Percentiles rank a stretch among this genome's conserved stretches.
These are phyloP conservation scores for Galeopterus variegatus DNA, from an alignment of 2,113 vertebrate genomes.

Conservation along the genomic window DNA sequence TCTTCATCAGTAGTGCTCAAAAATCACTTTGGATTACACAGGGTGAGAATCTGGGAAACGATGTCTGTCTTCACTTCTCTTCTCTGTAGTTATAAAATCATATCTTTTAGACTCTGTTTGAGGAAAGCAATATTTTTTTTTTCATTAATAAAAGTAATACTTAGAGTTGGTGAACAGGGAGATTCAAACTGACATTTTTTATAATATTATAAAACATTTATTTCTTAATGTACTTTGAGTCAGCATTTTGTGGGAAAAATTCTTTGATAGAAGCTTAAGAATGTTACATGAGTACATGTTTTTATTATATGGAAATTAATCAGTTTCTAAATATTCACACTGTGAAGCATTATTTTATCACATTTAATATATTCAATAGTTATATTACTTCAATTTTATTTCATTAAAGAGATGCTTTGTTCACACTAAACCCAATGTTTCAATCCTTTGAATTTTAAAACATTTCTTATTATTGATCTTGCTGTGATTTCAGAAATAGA, in stretches of 20 bases:
- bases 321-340: not conserved
- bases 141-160: not conserved
- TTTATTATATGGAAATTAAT: slow-evolving; percentile 7
- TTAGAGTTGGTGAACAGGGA: not conserved
- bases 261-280: not conserved
- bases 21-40: slow-evolving; percentile 4
- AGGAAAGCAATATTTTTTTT: not conserved
- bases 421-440: slow-evolving; percentile 4
- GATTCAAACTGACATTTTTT: slow-evolving; percentile 31
- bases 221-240: not conserved
- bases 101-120: not conserved
- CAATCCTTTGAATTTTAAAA: not conserved
- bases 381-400: slow-evolving; percentile 17
- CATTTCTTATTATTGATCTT: not conserved
- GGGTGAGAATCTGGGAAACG: not conserved
- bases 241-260: not conserved
- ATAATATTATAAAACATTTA: not conserved
- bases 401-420: not conserved
- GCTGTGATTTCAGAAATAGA: too few species aligned
- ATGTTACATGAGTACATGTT: not conserved
- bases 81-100: not conserved
- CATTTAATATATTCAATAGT: not conserved
- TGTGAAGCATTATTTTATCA: not conserved
- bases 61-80: not conserved
- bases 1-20: not conserved